Conservation (phyloP, 1,140 invertebrate genomes). For the Adoxophyes honmai region DNA sequence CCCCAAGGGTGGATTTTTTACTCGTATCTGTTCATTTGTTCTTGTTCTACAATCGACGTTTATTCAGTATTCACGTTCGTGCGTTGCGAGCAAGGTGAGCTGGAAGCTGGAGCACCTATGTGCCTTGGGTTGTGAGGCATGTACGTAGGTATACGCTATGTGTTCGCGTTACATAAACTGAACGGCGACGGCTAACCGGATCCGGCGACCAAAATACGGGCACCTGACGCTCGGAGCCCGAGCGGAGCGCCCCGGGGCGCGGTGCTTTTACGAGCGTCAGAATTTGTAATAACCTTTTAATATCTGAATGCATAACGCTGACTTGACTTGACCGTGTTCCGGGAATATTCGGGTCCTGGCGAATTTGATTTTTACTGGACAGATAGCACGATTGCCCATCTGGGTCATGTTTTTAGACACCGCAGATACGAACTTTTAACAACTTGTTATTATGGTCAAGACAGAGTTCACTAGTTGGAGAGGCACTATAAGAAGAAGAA, state of each 20-base stretch:
- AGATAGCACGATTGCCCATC: no score
- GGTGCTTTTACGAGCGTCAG: conserved; percentile 17
- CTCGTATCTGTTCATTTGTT: conserved; percentile 13
- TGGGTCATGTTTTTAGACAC: no score
- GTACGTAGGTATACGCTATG: conserved; percentile 45
- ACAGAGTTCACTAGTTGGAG: no score
- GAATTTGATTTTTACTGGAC: no score
- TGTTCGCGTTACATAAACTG: conserved; percentile 62
- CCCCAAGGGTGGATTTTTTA: conserved; percentile 7
- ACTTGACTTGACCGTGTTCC: no score
- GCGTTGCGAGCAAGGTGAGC: conserved; percentile 8
- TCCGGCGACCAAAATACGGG: conserved; percentile 65
- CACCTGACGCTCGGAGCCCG: conserved; percentile 64
- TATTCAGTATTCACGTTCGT: conserved; percentile 11
- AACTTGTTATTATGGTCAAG: no score
- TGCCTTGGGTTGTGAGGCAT: conserved; percentile 24
- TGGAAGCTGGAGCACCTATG: conserved; percentile 7
- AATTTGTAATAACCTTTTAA: not conserved
- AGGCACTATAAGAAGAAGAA: no score
- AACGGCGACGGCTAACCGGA: conserved; percentile 48
- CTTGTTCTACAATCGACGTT: conserved; percentile 13
- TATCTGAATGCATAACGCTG: no score
- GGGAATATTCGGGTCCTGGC: no score
- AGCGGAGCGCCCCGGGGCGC: not conserved
- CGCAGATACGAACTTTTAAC: no score